phyloP scores from a whole-genome alignment of 2,797 vertebrate species.

The Pelochelys cantorii region DNA sequence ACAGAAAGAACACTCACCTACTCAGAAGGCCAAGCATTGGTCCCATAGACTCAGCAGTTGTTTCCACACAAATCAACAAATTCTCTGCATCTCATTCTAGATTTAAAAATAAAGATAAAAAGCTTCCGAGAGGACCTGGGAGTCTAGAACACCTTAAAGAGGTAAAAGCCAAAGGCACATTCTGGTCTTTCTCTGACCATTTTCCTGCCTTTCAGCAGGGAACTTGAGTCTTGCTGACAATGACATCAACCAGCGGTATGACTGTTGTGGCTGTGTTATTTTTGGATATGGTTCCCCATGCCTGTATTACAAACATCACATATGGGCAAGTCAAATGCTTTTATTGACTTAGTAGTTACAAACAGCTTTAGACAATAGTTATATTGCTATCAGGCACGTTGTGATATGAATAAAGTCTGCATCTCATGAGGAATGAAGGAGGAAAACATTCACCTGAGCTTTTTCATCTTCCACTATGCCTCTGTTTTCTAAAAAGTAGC shows the following conservation, averaged over 20 bases:
- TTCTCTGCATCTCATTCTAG: not conserved
- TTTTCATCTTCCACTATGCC: not conserved
- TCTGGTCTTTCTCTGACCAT: not conserved
- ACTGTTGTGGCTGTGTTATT: not conserved
- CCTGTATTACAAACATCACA: not conserved
- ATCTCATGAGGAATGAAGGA: not conserved
- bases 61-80: not conserved
- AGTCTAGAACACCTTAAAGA: not conserved
- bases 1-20: not conserved
- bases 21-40: not conserved
- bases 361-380: not conserved
- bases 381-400: not conserved
- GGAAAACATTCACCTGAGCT: not conserved
- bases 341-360: not conserved
- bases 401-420: not conserved
- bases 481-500: not conserved
- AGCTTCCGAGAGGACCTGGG: not conserved
- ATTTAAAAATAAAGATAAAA: not conserved
- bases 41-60: not conserved
- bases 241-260: not conserved
- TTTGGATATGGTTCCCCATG: not conserved
- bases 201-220: accelerated
- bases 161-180: not conserved
- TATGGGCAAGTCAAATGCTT: not conserved
- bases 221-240: not conserved